Conservation (phyloP, 2,113 vertebrate genomes). For the Ailurus styani region DNA sequence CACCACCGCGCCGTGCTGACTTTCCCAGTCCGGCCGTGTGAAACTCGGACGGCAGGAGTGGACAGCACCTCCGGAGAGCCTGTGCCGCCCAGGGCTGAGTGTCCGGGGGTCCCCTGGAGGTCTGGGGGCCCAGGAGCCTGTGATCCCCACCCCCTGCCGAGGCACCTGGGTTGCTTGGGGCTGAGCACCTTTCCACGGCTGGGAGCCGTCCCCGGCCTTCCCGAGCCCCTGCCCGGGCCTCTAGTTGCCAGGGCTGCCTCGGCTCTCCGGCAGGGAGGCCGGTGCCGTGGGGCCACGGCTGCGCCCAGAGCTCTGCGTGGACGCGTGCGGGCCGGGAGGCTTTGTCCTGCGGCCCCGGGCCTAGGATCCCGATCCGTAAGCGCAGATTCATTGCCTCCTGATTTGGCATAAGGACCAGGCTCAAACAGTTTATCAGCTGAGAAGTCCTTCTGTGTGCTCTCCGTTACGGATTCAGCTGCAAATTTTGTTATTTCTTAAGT, state of each 20-base stretch:
- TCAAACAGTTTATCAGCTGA: too few relatives aligned
- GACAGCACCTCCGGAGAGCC: not conserved
- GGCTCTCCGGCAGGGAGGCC: accelerated
- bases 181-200: not conserved
- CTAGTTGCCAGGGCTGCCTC: accelerated
- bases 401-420: accelerated
- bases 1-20: too few relatives aligned
- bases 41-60: not conserved
- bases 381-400: not conserved
- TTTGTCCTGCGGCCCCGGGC: not conserved
- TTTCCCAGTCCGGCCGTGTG: accelerated
- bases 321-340: accelerated
- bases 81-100: not conserved
- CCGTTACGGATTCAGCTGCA: not conserved
- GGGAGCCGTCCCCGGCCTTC: not conserved
- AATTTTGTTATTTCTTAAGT: not conserved
- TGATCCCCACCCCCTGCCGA: accelerated
- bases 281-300: accelerated
- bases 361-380: not conserved
- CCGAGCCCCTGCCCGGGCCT: not conserved
- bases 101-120: not conserved
- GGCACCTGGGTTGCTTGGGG: not conserved
- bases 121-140: not conserved
- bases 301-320: accelerated
- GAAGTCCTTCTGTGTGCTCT: not conserved